Percentiles rank a stretch among this genome's conserved stretches.
These are phyloP conservation scores for Euzetes globulus DNA, from an alignment of 2,888 invertebrate genomes.

Conservation along the genomic window DNA sequence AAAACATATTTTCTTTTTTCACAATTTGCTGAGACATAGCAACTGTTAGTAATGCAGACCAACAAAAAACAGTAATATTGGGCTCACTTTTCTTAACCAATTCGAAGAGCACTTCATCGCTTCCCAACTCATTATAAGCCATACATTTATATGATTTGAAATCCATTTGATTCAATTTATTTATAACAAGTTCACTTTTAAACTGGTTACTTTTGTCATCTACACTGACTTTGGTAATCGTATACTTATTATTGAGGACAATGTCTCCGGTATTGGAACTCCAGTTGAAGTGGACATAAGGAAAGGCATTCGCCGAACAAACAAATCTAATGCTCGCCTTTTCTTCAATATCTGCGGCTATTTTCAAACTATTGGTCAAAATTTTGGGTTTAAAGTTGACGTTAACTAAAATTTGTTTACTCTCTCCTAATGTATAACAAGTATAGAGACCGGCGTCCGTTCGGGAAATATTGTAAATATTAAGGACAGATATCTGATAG, in stretches of 20 bases:
- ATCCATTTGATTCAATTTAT: slow-evolving; percentile 29
- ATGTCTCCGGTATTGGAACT: background rate
- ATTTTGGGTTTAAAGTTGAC: slow-evolving; percentile 29
- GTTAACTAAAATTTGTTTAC: slow-evolving; percentile 2
- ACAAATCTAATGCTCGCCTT: background rate
- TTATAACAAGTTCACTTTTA: slow-evolving; percentile 34
- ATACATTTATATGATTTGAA: slow-evolving; percentile 34
- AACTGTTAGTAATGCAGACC: background rate
- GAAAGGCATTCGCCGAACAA: slow-evolving; percentile 31
- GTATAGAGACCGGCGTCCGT: slow-evolving; percentile 31
- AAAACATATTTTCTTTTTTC: background rate
- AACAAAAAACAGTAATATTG: background rate
- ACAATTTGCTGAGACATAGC: too few relatives aligned
- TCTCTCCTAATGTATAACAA: slow-evolving; percentile 20
- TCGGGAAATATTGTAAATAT: slow-evolving; percentile 24
- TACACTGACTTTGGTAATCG: background rate
- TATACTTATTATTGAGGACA: slow-evolving; percentile 15
- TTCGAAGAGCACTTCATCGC: slow-evolving; percentile 29
- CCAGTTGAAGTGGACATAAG: slow-evolving; percentile 34
- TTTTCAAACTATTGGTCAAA: background rate
- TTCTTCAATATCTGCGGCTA: slow-evolving; percentile 21
- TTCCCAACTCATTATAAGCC: slow-evolving; percentile 35
- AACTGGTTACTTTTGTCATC: background rate
- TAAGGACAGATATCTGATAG: slow-evolving; percentile 24
- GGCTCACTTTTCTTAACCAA: slow-evolving; percentile 37